Evolutionary conservation across 2,888 invertebrate species (phyloP), one percentile per base, ranked within the genome.

Genomic region (Scrobipalpa atriplicella): DNA sequence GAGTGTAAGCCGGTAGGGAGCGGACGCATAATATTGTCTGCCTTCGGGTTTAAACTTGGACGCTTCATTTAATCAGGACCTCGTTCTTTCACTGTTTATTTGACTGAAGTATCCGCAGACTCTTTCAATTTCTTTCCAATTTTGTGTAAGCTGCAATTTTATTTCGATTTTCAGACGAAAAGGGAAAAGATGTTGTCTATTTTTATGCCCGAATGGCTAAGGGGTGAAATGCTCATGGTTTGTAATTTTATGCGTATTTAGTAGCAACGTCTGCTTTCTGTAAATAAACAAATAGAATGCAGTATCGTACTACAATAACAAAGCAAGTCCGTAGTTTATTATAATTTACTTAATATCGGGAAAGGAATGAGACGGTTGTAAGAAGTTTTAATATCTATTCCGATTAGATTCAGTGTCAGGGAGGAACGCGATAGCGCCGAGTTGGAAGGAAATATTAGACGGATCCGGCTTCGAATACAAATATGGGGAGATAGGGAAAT

Each of bases 301-400:
- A 58, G n/a, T 9, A 38, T 38, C 56, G 13, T 58, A 1, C 8
- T 38, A n/a, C 16, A 38, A 36, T 58, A 38, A n/a, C 10, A 36
- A 58, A 58, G 16, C 5, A 11, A 29, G 18, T 21, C 13, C n/a
- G n/a, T 38, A 58, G 29, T 58, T 72, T 68, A 69, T 71, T 75
- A 75, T 79, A 81, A 81, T 81, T 78, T 80, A 73, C 74, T 67
- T 68, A 72, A 79, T 81, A 80, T 82, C 77, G 76, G 73, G 78
- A 80, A 82, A 77, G 78, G 78, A 82, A 79, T 77, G 83, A 83
- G 81, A 80, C 80, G 76, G 83, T 82, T 84, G 86, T 85, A 87
- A 87, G 87, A 88, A 90, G 87, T 92, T 93, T 92, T 93, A 93
- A 92, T 93, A 93, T 93, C 90, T 90, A 91, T 92, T 91, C 92